Evolutionary conservation across 2,888 invertebrate genomes (phyloP), one percentile per base, ranked within the genome.

Genomic region (Frankliniella fusca): DNA sequence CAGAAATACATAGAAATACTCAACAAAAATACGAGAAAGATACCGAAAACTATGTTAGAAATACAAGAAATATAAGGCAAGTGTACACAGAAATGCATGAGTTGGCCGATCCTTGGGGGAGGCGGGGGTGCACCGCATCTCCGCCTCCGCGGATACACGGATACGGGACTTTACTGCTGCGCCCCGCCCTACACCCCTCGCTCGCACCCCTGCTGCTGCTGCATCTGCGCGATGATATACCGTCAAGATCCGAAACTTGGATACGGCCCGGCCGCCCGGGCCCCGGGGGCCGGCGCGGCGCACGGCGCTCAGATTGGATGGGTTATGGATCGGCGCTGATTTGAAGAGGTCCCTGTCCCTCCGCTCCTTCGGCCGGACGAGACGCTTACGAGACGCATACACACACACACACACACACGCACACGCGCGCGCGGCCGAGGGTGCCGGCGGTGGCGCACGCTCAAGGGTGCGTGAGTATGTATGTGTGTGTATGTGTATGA

Each of bases 271-370:
- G 38, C 3, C 38, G 38, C 38, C n/a, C n/a, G n/a, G 38, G 38
- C 38, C 38, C 38, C 3, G 38, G 38, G 3, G 38, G 3, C 3
- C 38, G 15, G 54, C 54, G 54, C 54, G 38, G 38, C 38, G 38
- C 38, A 5, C 38, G 15, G 54, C 54, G 54, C 54, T 27, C 70
- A 76, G 70, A 76, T 76, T 76, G 70, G 70, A 76, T 27, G 70
- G 70, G 70, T 76, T 76, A 76, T 27, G 70, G 70, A 70, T 70
- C 70, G 65, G 65, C n/a, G 65, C 65, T 9, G 70, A 70, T 70
- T 70, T 70, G 70, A 76, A 76, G 70, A 76, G 70, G 70, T 76
- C 27, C 10, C 27, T n/a, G 27, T n/a, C 23, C 18, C 20, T 61
- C 27, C 70, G 70, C 20, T 1, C 54, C 54, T 54, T n/a, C 38